Evolutionary conservation across 2,113 vertebrate genomes (phyloP).

Genomic region (Phainopepla nitens): DNA sequence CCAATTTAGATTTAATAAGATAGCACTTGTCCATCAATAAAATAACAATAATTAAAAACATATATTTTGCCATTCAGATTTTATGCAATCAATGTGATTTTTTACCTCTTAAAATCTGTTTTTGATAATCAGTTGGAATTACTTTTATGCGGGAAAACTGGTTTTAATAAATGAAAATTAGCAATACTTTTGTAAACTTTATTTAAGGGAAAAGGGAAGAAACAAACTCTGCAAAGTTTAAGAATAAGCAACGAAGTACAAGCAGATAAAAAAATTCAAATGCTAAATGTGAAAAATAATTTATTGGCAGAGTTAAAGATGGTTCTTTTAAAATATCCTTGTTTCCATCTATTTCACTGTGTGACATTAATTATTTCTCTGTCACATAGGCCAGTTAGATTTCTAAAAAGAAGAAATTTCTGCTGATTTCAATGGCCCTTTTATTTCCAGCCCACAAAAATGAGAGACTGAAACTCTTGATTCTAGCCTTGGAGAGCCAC

Average conservation of each 20-base stretch:
- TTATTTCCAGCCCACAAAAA: background rate
- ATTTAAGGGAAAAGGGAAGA: background rate
- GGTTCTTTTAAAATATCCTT: background rate
- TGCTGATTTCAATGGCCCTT: background rate
- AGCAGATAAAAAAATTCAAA: background rate
- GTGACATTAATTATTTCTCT: background rate
- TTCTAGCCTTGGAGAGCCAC: fast-evolving
- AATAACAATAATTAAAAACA: constrained; percentile 33
- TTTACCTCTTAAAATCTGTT: background rate
- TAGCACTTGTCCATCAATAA: constrained; percentile 38
- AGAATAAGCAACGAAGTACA: background rate
- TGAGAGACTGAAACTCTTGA: background rate
- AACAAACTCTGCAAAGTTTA: background rate
- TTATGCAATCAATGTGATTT: background rate
- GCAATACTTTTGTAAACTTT: background rate
- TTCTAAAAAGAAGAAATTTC: background rate
- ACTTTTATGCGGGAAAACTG: constrained; percentile 1
- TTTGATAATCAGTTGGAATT: constrained; percentile 38
- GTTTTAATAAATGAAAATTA: constrained; percentile 41
- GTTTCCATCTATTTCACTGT: background rate
- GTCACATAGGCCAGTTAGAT: background rate
- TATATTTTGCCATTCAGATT: constrained; percentile 49
- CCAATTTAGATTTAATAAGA: constrained; percentile 61
- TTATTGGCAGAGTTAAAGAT: background rate
- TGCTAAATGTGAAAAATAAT: background rate